Evolutionary conservation across 2,113 vertebrate genomes (phyloP).

Genomic region (Hippopotamus amphibius): DNA sequence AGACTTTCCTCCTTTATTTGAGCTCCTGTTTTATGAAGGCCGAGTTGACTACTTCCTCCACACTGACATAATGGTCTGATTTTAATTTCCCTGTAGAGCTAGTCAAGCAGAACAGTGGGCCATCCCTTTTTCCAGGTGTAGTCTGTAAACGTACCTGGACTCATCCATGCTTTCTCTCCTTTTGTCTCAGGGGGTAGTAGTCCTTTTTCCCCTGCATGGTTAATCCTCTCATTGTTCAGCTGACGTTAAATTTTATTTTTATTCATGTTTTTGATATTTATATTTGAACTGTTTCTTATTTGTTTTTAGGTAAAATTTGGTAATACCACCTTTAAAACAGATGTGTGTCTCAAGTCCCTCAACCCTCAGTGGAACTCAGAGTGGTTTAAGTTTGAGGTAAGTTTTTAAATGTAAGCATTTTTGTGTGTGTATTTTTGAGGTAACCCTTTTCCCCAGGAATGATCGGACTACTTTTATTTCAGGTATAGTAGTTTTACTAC

Average conservation of each 20-base stretch:
- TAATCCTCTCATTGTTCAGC: not conserved
- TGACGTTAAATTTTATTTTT: slow-evolving; percentile 24
- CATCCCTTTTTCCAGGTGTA: not conserved
- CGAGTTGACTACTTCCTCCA: not conserved
- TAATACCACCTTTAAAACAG: slow-evolving; percentile 99
- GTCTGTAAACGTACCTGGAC: not conserved
- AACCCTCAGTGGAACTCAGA: slow-evolving; percentile 99
- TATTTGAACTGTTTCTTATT: slow-evolving; percentile 52
- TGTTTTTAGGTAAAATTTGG: slow-evolving; percentile 97
- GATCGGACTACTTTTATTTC: slow-evolving; percentile 13
- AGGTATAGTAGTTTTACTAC: not conserved
- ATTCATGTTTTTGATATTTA: not conserved
- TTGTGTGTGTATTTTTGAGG: not conserved
- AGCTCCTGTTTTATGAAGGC: not conserved
- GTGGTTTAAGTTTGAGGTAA: slow-evolving; percentile 99
- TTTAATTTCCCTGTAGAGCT: not conserved
- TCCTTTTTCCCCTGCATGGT: not conserved
- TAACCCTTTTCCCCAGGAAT: not conserved
- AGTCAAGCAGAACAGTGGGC: not conserved
- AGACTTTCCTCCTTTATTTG: not conserved
- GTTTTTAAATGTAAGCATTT: slow-evolving; percentile 49
- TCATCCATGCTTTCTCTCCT: not conserved
- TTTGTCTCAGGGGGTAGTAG: not conserved
- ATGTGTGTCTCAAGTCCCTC: slow-evolving; percentile 97
- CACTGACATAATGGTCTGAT: not conserved